Evolutionary conservation across 2,797 vertebrate genomes (phyloP).

Genomic region (Enteromius afrohamiltoni): DNA sequence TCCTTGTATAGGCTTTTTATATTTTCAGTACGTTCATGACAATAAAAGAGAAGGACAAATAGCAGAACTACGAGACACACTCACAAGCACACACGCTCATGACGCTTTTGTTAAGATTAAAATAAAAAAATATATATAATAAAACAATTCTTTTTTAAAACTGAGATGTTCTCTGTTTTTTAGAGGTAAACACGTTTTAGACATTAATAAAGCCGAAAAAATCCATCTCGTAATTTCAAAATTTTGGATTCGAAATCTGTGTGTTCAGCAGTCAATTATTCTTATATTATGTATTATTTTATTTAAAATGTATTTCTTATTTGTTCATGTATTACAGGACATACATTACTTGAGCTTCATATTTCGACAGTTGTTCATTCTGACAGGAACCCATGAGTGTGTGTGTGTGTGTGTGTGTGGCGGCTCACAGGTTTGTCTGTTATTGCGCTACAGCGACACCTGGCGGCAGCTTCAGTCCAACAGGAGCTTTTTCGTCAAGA

Average conservation of each 20-base stretch:
- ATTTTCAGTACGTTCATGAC: background rate
- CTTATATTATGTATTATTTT: background rate
- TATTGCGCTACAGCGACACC: conserved; percentile 24
- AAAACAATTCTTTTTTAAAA: background rate
- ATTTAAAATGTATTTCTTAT: background rate
- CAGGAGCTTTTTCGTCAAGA: too few relatives aligned
- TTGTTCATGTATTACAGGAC: background rate
- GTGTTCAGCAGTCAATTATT: background rate
- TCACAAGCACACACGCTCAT: conserved; percentile 68
- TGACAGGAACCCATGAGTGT: background rate
- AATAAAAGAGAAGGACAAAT: background rate
- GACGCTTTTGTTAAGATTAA: conserved; percentile 65
- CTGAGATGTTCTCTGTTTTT: background rate
- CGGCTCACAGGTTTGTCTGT: background rate
- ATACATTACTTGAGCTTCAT: background rate
- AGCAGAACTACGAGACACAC: conserved; percentile 74
- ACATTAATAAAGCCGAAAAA: background rate
- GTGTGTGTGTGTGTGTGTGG: background rate
- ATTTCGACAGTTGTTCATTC: background rate
- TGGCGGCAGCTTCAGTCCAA: background rate
- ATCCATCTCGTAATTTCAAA: background rate
- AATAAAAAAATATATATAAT: background rate
- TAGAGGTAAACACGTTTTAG: background rate
- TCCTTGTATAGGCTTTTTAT: background rate
- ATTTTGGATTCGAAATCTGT: background rate